Base-by-base conservation (phyloP, 2,113 vertebrate genomes). In the Barbus barbus region DNA sequence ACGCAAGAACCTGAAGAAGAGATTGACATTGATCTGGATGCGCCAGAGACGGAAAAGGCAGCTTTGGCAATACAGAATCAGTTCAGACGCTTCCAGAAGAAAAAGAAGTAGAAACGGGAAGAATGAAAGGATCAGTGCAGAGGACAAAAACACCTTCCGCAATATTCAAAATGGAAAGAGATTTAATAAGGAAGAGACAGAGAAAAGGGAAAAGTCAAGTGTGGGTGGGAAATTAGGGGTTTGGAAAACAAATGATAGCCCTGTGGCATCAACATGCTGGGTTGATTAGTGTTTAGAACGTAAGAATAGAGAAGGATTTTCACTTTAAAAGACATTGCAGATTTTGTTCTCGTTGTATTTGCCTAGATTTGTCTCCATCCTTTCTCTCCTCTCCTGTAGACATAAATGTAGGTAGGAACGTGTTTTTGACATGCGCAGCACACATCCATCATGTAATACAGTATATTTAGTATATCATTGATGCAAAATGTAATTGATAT, bases 11-110 rank as follows among this genome's bases (percentile, higher is more conserved):
- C 75, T 0, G 85, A 87, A 46, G 86, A 89, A 58, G 88, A 89
- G 85, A 80, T 89, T 4, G 88, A 89, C 86, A 87, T 89, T 36
- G 84, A 87, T 38, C 82, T 87, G 78, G 86, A 87, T 1, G 88
- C 88, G 0, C 86, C 88, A 0, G 88, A 89, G 75, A 89, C 88
- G 0, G 84, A 86, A 72, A 87, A 86, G 31, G 88, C 86, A 48
- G 84, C 86, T 63, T 67, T 89, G 82, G 88, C 88, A 63, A 89
- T 89, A 63, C 86, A 89, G 84, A 89, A 24, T 78, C 86, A 89
- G 84, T 89, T 87, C 86, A 86, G 88, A 63, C 86, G 84, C 61
- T 89, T 89, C 79, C 82, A 89, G 71, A 89, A 84, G 71, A 86
- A 86, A 61, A 89, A 87, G 56, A 86, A 89, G 72, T 84, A 80